A percentile compares a stretch with the other conserved stretches of the same genome.
These are phyloP conservation scores for Sciurus carolinensis DNA, from an alignment of 2,797 vertebrate species.

Conservation along the genomic window DNA sequence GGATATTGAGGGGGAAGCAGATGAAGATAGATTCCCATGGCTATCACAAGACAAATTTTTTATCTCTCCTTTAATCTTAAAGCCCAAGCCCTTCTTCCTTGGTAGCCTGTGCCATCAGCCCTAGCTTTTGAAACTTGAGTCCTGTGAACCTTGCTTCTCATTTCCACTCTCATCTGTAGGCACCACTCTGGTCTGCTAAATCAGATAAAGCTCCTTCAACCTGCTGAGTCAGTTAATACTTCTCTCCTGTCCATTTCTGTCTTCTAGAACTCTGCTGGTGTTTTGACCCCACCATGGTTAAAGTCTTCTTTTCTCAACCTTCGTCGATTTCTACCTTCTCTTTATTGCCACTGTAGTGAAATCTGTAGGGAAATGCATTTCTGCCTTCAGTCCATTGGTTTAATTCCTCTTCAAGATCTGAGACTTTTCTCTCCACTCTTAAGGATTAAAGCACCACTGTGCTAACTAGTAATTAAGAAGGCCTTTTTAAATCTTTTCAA, in stretches of 20 bases:
- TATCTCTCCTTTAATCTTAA: not conserved
- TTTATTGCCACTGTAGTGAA: not conserved
- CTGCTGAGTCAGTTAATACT: not conserved
- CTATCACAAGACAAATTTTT: not conserved
- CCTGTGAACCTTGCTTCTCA: not conserved
- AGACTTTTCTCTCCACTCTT: not conserved
- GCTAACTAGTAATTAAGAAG: slow-evolving; percentile 23
- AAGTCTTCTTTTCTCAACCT: not conserved
- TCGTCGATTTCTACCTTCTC: not conserved
- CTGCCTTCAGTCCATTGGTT: slow-evolving; percentile 7
- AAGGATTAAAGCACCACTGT: not conserved
- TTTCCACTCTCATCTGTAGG: slow-evolving; percentile 13
- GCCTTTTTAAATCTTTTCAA: not conserved
- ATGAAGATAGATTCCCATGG: not conserved
- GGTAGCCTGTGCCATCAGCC: not conserved
- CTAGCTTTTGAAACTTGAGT: not conserved
- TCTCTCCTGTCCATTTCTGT: not conserved
- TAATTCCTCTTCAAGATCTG: not conserved
- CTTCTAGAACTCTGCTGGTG: not conserved
- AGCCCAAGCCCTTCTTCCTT: not conserved
- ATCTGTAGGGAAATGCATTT: not conserved
- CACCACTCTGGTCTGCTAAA: not conserved
- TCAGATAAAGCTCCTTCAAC: not conserved
- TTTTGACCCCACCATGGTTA: not conserved
- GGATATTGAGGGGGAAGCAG: not conserved